Base-by-base conservation (phyloP, 92 coral and sea anemone genomes). In the Plumapathes pennacea region DNA sequence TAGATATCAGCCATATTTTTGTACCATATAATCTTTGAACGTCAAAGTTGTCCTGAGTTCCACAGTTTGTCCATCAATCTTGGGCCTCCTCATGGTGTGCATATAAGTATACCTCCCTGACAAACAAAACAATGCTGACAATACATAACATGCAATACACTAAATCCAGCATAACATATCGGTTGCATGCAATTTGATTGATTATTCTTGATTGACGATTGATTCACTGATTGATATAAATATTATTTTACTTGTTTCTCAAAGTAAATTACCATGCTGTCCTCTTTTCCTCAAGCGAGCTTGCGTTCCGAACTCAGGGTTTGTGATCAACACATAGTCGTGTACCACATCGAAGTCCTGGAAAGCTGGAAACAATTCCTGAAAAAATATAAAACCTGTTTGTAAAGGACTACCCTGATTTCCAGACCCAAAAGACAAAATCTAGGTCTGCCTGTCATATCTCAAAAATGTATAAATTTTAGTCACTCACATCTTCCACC, bases 291-390 rank as follows among this genome's bases (percentile, higher is more conserved):
- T 72, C 19, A 92, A 67, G 5, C 98, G 85, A 4, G 90, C 94
- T 45, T 92, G 98, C 1, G 83, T 85, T 64, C 80, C 72, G 36
- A 50, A 57, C 37, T 77, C 80, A 5, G 83, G 83, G 38, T 78
- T 75, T 30, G 96, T 70, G 5, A 83, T 64, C 45, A 76, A 54
- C 2, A 88, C 82, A 41, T 92, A 92, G 51, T 92, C 94, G 64
- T 92, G 98, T 23, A 88, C 89, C 32, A 92, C 98, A 72, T 92
- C 98, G 57, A 92, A 92, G 60, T 88, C 98, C 84, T 92, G 91
- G 45, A 84, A 79, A 14, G 88, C 86, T 10, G 96, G 96, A 59
- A 85, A 85, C 30, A 58, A 38, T 86, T 85, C 29, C 26, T 19
- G 26, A 21, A 5, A 38, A 25, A 32, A 0, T 36, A 51, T 23